These are phyloP conservation scores for Aldabrachelys gigantea DNA, from an alignment of 2,113 vertebrate genomes.

Conservation along the genomic window DNA sequence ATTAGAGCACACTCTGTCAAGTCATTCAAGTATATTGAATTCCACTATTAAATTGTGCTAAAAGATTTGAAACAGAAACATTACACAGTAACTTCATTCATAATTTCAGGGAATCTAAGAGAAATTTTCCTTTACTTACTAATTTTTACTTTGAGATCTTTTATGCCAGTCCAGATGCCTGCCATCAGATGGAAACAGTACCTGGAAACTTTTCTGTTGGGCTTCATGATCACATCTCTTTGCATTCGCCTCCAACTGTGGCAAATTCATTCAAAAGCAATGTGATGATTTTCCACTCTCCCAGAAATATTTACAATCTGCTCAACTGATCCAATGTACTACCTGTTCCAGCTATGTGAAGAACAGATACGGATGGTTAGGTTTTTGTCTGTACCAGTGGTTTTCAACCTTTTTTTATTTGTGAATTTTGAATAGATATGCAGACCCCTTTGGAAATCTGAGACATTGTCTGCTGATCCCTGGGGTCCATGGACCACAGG, in stretches of 20 bases:
- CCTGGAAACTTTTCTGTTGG: neutral
- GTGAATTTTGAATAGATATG: no score
- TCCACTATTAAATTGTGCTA: no score
- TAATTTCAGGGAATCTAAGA: neutral
- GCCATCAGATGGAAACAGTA: neutral
- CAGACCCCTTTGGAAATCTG: no score
- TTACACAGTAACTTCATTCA: neutral
- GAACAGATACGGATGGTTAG: no score
- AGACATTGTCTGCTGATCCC: no score
- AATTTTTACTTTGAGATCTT: neutral
- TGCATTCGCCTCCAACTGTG: neutral
- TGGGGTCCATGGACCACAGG: no score
- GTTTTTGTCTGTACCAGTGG: no score
- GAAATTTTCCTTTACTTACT: neutral
- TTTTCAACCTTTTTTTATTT: no score
- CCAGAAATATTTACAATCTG: neutral
- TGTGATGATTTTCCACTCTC: fast-evolving
- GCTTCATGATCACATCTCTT: fast-evolving
- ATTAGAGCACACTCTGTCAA: neutral
- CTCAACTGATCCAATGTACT: neutral
- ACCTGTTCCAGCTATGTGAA: neutral
- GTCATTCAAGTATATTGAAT: no score
- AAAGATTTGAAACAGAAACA: no score
- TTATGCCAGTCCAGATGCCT: neutral
- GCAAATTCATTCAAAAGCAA: neutral